Conservation (phyloP, 2,888 invertebrate species). For the Syritta pipiens region DNA sequence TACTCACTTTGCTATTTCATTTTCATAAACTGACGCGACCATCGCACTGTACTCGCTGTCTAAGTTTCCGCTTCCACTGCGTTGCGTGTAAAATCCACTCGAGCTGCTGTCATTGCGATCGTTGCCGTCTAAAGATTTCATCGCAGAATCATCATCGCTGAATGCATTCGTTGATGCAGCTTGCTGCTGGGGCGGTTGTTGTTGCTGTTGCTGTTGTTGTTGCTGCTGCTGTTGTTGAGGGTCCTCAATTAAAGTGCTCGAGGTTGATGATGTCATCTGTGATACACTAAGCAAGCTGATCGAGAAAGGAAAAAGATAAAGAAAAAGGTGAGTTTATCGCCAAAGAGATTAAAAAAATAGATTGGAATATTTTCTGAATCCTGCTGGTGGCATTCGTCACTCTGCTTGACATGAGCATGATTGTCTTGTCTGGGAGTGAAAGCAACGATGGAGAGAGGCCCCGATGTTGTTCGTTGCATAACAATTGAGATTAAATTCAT, state of each 20-base stretch:
- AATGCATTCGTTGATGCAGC: slow-evolving; percentile 32
- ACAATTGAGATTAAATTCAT: slow-evolving; percentile 9
- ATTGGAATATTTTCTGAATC: no score
- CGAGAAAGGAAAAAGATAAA: not conserved
- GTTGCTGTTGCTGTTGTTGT: slow-evolving; percentile 8
- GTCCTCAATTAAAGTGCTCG: slow-evolving; percentile 42
- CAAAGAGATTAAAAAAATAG: no score
- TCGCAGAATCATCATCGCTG: slow-evolving; percentile 72
- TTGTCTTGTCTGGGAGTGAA: no score
- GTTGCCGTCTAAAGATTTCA: slow-evolving; percentile 72
- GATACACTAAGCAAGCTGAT: slow-evolving; percentile 20
- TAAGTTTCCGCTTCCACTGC: slow-evolving; percentile 72
- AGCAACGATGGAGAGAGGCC: not conserved
- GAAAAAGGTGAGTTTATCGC: no score
- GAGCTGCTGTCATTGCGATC: slow-evolving; percentile 72
- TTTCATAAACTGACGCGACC: slow-evolving; percentile 75
- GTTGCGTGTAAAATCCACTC: slow-evolving; percentile 70
- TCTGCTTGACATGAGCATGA: no score
- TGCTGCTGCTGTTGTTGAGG: slow-evolving; percentile 46
- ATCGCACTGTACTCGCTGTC: slow-evolving; percentile 77
- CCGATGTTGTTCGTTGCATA: slow-evolving; percentile 1
- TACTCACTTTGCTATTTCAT: slow-evolving; percentile 75
- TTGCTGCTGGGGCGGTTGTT: slow-evolving; percentile 11
- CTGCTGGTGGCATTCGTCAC: no score
- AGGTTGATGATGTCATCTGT: slow-evolving; percentile 13